phyloP scores from a whole-genome alignment of 1,140 invertebrate species.

The Papilio aristodemus region DNA sequence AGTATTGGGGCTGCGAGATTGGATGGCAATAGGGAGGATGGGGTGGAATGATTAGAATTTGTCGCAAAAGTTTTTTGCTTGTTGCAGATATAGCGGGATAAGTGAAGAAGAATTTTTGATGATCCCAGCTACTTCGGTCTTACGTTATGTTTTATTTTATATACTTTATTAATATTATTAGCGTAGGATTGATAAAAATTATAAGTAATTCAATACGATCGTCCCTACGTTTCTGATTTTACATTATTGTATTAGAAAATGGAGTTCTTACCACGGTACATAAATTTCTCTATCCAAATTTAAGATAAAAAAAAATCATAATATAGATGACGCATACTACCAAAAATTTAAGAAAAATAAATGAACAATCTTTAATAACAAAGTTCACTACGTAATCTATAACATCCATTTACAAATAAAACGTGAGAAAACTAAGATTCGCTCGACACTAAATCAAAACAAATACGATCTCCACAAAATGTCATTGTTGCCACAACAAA shows the following conservation, averaged over 20 bases:
- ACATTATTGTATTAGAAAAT: no score
- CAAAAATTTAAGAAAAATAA: no score
- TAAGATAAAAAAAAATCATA: no score
- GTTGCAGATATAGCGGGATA: slow-evolving; percentile 48
- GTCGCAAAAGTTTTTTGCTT: slow-evolving; percentile 51
- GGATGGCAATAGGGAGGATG: slow-evolving; percentile 61
- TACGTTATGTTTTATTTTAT: not conserved
- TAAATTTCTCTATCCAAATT: no score
- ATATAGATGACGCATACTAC: no score
- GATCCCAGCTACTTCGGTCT: slow-evolving; percentile 26
- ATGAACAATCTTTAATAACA: not conserved
- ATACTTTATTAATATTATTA: not conserved
- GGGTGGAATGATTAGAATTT: slow-evolving; percentile 66
- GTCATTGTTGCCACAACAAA: slow-evolving; percentile 79
- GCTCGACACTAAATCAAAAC: slow-evolving; percentile 65
- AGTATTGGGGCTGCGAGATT: slow-evolving; percentile 70
- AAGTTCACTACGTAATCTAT: no score
- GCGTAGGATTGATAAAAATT: no score
- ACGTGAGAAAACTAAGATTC: slow-evolving; percentile 58
- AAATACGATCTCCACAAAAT: slow-evolving; percentile 69
- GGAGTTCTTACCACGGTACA: no score
- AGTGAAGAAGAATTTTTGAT: slow-evolving; percentile 44
- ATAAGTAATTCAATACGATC: no score
- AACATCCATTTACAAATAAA: slow-evolving; percentile 39
- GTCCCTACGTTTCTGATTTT: no score